Percentiles rank a stretch among this genome's conserved stretches.
These are phyloP conservation scores for Anguilla marmorata DNA, from an alignment of 2,797 vertebrate genomes.

Conservation along the genomic window DNA sequence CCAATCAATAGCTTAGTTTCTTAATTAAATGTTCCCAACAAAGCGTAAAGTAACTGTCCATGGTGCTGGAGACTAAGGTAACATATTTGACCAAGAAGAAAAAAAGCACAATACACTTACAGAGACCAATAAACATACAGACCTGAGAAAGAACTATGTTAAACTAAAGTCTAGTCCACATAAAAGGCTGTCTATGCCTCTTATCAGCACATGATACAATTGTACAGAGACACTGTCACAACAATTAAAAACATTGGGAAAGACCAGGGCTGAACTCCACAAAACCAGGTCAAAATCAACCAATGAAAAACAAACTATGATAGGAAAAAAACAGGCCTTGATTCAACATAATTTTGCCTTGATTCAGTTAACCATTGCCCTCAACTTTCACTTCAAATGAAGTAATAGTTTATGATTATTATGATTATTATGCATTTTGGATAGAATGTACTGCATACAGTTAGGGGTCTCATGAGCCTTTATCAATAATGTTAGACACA, in stretches of 20 bases:
- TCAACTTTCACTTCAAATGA: too few relatives aligned
- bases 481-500: background rate
- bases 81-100: background rate
- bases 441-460: background rate
- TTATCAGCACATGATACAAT: background rate
- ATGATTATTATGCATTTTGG: background rate
- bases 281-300: too few relatives aligned
- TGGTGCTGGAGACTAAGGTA: background rate
- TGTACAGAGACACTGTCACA: background rate
- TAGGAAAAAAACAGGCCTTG: too few relatives aligned
- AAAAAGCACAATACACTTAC: background rate
- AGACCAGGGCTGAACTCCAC: too few relatives aligned
- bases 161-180: background rate
- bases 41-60: background rate
- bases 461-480: background rate
- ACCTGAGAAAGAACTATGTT: conserved; percentile 33
- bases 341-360: too few relatives aligned
- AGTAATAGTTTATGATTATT: too few relatives aligned
- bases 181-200: background rate
- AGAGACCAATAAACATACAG: conserved; percentile 25
- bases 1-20: background rate
- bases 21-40: background rate
- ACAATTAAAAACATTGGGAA: background rate
- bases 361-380: too few relatives aligned
- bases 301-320: too few relatives aligned